phyloP scores from a whole-genome alignment of 64 coral and sea anemone species.

The Montipora capricornis region DNA sequence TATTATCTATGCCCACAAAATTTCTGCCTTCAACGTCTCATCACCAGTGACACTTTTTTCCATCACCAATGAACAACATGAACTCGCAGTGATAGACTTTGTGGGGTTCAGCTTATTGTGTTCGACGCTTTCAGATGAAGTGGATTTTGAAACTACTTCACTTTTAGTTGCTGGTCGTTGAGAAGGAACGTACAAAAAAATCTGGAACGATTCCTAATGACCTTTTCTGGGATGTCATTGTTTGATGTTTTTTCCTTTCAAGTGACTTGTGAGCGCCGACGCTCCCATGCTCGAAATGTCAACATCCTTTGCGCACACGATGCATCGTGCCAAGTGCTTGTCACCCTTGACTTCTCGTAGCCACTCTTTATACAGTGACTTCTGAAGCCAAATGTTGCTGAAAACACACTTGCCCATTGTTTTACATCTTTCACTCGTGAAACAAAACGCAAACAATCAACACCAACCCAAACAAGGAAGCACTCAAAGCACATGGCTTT shows the following conservation, averaged over 20 bases:
- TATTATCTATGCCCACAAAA: neutral
- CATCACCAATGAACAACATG: too few relatives aligned
- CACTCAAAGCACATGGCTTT: slow-evolving; percentile 54
- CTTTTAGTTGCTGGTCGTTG: slow-evolving; percentile 35
- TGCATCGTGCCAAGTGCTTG: too few relatives aligned
- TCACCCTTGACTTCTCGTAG: too few relatives aligned
- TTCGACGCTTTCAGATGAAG: neutral
- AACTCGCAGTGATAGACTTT: neutral
- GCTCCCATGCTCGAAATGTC: slow-evolving; percentile 22
- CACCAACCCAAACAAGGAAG: slow-evolving; percentile 31
- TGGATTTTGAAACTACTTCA: slow-evolving; percentile 31
- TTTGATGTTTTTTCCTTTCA: slow-evolving; percentile 21
- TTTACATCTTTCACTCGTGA: slow-evolving; percentile 47
- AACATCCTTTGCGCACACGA: neutral
- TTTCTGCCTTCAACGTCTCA: too few relatives aligned
- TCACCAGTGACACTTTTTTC: neutral
- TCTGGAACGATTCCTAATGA: slow-evolving; percentile 26
- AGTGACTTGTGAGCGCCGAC: slow-evolving; percentile 21
- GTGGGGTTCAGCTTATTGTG: neutral
- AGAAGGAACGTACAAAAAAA: slow-evolving; percentile 27
- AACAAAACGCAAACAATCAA: slow-evolving; percentile 52
- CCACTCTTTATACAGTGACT: too few relatives aligned
- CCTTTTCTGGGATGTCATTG: slow-evolving; percentile 42
- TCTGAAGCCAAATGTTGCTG: too few relatives aligned
- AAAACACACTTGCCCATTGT: too few relatives aligned